Evolutionary conservation across 2,888 invertebrate genomes (phyloP).

Genomic region (Fragum fragum): DNA sequence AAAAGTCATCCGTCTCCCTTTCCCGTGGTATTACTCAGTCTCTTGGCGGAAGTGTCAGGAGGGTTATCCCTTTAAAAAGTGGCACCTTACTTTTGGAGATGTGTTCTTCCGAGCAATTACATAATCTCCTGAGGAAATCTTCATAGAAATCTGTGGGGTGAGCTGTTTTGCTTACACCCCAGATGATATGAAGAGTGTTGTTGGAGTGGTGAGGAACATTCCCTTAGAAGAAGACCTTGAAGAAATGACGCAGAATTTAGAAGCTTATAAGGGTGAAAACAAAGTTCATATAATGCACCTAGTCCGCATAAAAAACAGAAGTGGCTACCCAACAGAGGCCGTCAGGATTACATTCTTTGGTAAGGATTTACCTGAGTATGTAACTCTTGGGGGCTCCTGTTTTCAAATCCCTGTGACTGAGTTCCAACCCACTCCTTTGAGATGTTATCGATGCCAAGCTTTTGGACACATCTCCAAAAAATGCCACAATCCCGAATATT

Average conservation of each 20-base stretch:
- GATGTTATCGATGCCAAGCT: neutral
- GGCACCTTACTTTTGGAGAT: neutral
- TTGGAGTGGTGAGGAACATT: no score
- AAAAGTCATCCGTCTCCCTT: neutral
- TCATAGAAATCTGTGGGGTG: neutral
- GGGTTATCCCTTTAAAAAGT: neutral
- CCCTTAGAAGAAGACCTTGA: neutral
- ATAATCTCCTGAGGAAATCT: neutral
- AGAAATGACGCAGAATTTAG: neutral
- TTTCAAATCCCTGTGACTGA: neutral
- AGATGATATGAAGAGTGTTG: neutral
- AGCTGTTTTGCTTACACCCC: slow-evolving; percentile 1
- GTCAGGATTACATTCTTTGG: neutral
- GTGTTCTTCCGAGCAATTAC: neutral
- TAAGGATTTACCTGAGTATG: neutral
- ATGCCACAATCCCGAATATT: neutral
- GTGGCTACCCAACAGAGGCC: neutral
- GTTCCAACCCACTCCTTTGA: neutral
- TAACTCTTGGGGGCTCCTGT: neutral
- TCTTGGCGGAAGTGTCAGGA: neutral
- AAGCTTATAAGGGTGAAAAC: neutral
- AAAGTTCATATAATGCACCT: neutral
- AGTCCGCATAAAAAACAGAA: neutral
- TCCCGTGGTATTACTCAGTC: neutral
- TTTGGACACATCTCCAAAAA: no score